Percentiles rank a stretch among this genome's conserved stretches.
Conservation (phyloP, 2,113 vertebrate species). For the Etia nguti region DNA sequence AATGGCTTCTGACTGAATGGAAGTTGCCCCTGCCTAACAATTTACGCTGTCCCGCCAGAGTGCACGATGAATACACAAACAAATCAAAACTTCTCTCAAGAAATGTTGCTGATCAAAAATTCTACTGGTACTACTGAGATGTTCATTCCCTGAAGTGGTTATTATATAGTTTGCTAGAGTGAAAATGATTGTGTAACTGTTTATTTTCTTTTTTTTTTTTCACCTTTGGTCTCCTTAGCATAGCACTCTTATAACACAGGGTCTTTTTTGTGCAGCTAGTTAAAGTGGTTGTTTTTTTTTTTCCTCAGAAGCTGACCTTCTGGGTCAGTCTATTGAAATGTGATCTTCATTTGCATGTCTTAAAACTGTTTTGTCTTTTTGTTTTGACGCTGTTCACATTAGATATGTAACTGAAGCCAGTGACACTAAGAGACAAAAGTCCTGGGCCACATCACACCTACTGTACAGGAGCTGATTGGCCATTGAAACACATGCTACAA, state of each 20-base stretch:
- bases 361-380: background rate
- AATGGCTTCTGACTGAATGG: conserved; percentile 42
- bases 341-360: background rate
- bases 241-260: background rate
- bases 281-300: background rate
- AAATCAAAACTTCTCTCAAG: background rate
- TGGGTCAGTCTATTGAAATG: background rate
- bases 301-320: background rate
- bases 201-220: background rate
- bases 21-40: conserved; percentile 14
- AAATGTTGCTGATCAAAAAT: conserved; percentile 27
- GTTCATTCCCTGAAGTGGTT: conserved; percentile 1
- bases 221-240: background rate
- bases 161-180: background rate
- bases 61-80: conserved; percentile 24
- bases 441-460: background rate
- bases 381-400: background rate
- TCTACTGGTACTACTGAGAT: background rate
- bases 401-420: background rate
- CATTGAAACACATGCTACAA: background rate
- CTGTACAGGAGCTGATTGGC: background rate
- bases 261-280: background rate
- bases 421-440: background rate
- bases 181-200: background rate
- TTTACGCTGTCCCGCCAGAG: conserved; percentile 11